These are phyloP conservation scores for Troides helena DNA, from an alignment of 2,888 invertebrate species.

Conservation along the genomic window DNA sequence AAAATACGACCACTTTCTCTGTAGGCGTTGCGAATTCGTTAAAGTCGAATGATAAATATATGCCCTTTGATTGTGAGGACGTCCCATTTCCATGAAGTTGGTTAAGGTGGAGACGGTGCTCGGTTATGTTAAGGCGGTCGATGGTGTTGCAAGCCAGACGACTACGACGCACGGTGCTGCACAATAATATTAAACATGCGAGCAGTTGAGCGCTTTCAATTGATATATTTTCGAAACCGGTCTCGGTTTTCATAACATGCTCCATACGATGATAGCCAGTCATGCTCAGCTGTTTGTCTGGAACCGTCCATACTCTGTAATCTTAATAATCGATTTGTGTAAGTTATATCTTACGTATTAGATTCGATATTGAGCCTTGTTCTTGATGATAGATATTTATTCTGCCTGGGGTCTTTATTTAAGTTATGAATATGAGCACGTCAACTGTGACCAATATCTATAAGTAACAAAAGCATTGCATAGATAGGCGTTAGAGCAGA, in stretches of 20 bases:
- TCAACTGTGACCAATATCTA: conserved; percentile 7
- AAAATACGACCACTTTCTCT: conserved; percentile 40
- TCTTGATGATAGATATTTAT: conserved; percentile 9
- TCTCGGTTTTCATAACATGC: conserved; percentile 72
- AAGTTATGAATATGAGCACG: neutral
- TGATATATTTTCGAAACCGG: conserved; percentile 77
- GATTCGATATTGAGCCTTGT: conserved; percentile 7
- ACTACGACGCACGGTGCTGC: conserved; percentile 45
- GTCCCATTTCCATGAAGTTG: conserved; percentile 24
- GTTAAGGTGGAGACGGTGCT: conserved; percentile 41
- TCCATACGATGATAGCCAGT: conserved; percentile 37
- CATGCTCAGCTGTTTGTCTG: conserved; percentile 37
- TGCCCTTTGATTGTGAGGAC: conserved; percentile 24
- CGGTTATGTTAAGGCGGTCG: conserved; percentile 58
- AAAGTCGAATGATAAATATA: conserved; percentile 6
- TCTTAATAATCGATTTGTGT: conserved; percentile 28
- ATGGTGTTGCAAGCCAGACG: conserved; percentile 56
- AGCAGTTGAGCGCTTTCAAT: conserved; percentile 65
- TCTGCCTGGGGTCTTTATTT: neutral
- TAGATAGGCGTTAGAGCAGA: conserved; percentile 43
- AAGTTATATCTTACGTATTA: conserved; percentile 14
- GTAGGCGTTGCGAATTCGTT: conserved; percentile 23
- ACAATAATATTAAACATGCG: conserved; percentile 73
- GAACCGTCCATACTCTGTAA: conserved; percentile 25
- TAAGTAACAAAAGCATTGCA: conserved; percentile 28